phyloP scores from a whole-genome alignment of 2,888 invertebrate genomes.

The Melanostoma mellinum region DNA sequence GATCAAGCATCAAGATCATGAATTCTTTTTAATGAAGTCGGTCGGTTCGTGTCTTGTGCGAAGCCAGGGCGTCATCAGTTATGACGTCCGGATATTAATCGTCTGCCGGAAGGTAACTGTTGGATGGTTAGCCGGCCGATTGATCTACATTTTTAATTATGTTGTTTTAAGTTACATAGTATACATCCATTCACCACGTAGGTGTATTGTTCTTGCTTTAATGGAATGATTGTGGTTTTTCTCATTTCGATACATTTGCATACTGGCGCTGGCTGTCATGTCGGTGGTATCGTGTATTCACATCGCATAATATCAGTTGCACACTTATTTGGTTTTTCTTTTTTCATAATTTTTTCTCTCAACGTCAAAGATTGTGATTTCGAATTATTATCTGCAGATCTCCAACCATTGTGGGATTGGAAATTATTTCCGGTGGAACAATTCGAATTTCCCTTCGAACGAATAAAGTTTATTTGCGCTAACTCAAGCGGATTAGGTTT shows the following conservation, averaged over 20 bases:
- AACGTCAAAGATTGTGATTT: constrained; percentile 40
- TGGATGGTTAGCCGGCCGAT: constrained; percentile 41
- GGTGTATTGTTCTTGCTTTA: constrained; percentile 1
- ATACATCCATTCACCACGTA: constrained; percentile 29
- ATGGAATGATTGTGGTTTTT: constrained; percentile 13
- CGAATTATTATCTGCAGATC: background rate
- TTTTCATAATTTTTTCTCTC: background rate
- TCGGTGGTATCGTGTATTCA: constrained; percentile 9
- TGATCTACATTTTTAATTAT: constrained; percentile 67
- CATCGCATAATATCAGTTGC: background rate
- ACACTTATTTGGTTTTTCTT: background rate
- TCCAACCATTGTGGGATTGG: constrained; percentile 27
- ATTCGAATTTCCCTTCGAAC: constrained; percentile 31
- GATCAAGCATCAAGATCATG: constrained; percentile 59
- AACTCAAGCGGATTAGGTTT: background rate
- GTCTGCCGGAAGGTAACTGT: constrained; percentile 37
- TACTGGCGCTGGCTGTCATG: background rate
- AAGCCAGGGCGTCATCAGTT: constrained; percentile 14
- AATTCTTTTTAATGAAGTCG: constrained; percentile 20
- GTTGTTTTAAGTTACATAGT: constrained; percentile 32
- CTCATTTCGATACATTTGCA: background rate
- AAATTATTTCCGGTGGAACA: constrained; percentile 42
- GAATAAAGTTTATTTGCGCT: constrained; percentile 33
- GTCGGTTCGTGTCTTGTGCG: constrained; percentile 6
- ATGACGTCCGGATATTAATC: constrained; percentile 40